Evolutionary conservation across 2,113 vertebrate genomes (phyloP).

Genomic region (Indri indri): DNA sequence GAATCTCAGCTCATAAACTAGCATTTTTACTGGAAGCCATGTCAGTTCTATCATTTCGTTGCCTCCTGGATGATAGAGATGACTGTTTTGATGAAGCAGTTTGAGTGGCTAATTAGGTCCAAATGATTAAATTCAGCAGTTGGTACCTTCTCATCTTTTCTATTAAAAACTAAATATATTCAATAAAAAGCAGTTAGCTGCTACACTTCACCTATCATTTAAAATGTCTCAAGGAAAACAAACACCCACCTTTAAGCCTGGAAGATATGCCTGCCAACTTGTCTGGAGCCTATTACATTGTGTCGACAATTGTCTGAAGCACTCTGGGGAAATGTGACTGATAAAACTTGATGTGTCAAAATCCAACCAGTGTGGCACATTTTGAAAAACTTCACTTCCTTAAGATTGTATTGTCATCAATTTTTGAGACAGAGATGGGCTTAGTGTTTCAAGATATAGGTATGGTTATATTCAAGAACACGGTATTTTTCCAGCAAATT

Average conservation of each 20-base stretch:
- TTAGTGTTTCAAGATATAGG: background rate
- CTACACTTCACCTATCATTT: background rate
- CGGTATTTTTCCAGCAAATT: background rate
- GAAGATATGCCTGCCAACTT: slow-evolving; percentile 20
- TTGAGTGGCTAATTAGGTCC: slow-evolving; percentile 25
- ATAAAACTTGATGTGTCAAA: background rate
- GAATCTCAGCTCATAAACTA: slow-evolving; percentile 28
- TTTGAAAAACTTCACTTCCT: background rate
- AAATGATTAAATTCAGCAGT: slow-evolving; percentile 23
- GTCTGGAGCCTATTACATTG: background rate
- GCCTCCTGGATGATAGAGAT: background rate
- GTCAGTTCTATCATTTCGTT: background rate
- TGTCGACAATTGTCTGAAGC: background rate
- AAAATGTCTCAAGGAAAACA: slow-evolving; percentile 38
- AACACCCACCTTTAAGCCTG: background rate
- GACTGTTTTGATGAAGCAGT: slow-evolving; percentile 5
- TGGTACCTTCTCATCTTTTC: slow-evolving; percentile 29
- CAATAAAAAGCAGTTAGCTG: background rate
- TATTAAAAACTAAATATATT: slow-evolving; percentile 26
- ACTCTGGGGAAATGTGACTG: background rate
- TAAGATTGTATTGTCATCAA: background rate
- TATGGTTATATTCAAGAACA: background rate
- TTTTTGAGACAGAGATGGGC: background rate
- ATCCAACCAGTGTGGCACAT: background rate
- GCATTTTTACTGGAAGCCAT: background rate